phyloP scores from a whole-genome alignment of 2,888 invertebrate species.

The Rhopalosiphum nymphaeae region DNA sequence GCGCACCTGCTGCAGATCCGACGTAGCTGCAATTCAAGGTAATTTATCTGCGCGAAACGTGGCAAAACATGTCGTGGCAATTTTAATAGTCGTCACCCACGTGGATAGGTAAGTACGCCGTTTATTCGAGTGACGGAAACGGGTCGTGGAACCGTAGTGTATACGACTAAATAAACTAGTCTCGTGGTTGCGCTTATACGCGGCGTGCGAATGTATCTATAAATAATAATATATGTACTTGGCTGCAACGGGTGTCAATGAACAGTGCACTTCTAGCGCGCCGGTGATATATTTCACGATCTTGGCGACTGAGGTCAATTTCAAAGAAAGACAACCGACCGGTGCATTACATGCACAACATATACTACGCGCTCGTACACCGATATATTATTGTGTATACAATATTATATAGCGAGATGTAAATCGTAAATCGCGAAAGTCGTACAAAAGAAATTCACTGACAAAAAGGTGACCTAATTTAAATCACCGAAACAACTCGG shows the following conservation, averaged over 20 bases:
- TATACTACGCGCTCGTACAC: too few species aligned
- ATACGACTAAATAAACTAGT: neutral
- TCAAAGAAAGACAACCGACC: neutral
- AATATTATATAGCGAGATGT: neutral
- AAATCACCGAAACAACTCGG: neutral
- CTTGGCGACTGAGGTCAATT: neutral
- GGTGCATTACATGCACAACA: neutral
- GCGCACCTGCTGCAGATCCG: neutral
- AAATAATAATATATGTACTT: neutral
- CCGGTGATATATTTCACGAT: neutral
- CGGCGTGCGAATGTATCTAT: neutral
- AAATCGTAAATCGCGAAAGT: neutral
- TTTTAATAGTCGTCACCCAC: constrained; percentile 24
- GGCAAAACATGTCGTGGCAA: constrained; percentile 4
- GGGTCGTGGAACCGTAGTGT: neutral
- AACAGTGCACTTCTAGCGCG: neutral
- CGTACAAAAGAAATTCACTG: neutral
- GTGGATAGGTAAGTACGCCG: neutral
- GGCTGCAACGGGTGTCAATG: neutral
- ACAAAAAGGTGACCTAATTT: neutral
- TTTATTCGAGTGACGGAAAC: neutral
- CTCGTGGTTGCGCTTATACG: neutral
- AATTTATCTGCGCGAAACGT: neutral
- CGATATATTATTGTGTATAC: neutral
- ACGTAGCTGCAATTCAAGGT: neutral